Evolutionary conservation across 2,113 vertebrate genomes (phyloP).

Genomic region (Eclectus roratus): DNA sequence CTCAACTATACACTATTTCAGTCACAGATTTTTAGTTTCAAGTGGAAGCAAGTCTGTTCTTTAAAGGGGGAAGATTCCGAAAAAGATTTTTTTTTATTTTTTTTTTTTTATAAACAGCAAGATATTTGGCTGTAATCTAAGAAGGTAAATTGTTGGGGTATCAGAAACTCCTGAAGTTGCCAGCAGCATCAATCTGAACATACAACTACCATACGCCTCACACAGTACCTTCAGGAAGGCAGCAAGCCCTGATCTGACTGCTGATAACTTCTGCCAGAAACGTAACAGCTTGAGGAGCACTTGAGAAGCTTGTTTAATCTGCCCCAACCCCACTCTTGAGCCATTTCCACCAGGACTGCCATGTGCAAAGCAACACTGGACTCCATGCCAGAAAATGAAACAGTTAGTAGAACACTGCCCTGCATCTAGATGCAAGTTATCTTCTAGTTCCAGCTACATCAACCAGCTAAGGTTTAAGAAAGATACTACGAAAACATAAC

Average conservation of each 20-base stretch:
- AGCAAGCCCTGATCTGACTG: neutral
- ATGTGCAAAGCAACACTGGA: neutral
- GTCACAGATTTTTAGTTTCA: neutral
- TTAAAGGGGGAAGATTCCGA: neutral
- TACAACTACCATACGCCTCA: neutral
- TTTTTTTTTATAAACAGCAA: neutral
- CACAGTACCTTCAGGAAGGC: neutral
- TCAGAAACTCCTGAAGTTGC: neutral
- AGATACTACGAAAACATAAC: neutral
- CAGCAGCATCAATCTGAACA: neutral
- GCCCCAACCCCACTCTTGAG: neutral
- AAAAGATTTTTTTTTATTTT: neutral
- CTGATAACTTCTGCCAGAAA: neutral
- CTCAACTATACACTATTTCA: neutral
- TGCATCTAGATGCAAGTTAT: neutral
- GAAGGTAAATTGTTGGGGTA: neutral
- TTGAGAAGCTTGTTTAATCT: neutral
- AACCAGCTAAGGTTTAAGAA: neutral
- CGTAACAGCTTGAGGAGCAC: neutral
- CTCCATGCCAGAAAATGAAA: fast-evolving
- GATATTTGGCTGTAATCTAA: neutral
- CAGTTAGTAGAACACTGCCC: neutral
- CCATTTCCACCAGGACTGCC: neutral
- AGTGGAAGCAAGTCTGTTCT: neutral
- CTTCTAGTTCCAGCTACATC: neutral